Evolutionary conservation across 1,140 invertebrate species (phyloP).

Genomic region (Drosophila rufa): DNA sequence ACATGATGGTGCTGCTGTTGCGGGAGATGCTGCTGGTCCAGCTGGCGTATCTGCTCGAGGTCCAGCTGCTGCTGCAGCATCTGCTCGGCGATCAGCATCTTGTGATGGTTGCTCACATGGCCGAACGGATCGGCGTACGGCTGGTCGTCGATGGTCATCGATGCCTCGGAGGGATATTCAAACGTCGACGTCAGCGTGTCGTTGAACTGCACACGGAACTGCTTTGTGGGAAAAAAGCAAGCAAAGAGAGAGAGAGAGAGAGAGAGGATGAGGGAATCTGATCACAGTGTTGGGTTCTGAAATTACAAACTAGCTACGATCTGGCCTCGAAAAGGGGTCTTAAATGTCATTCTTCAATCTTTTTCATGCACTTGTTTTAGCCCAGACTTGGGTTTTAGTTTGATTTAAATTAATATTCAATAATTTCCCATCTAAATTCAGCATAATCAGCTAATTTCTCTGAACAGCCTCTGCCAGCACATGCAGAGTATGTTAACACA

Average conservation of each 20-base stretch:
- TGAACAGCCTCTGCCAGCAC: too few species aligned
- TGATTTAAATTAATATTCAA: too few species aligned
- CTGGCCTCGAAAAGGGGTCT: neutral
- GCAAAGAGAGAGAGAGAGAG: neutral
- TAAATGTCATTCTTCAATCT: neutral
- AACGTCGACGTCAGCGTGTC: constrained; percentile 92
- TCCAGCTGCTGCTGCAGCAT: constrained; percentile 50
- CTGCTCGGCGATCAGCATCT: constrained; percentile 61
- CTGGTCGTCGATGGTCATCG: constrained; percentile 88
- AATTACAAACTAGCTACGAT: constrained; percentile 2
- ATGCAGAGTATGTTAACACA: too few species aligned
- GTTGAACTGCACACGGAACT: constrained; percentile 93
- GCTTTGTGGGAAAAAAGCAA: constrained; percentile 78
- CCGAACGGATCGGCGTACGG: constrained; percentile 69
- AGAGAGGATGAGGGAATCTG: constrained; percentile 3
- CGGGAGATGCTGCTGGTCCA: constrained; percentile 51
- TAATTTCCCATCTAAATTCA: too few species aligned
- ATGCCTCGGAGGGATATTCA: constrained; percentile 94
- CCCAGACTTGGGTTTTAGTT: too few species aligned
- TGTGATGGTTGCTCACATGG: constrained; percentile 70
- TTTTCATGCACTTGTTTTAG: too few species aligned
- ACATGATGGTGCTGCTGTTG: constrained; percentile 75
- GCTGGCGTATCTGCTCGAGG: constrained; percentile 46
- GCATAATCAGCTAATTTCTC: too few species aligned
- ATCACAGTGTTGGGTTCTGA: constrained; percentile 6